Percentiles rank a stretch among this genome's conserved stretches.
Conservation (phyloP, 2,113 vertebrate genomes). For the Orycteropus afer region DNA sequence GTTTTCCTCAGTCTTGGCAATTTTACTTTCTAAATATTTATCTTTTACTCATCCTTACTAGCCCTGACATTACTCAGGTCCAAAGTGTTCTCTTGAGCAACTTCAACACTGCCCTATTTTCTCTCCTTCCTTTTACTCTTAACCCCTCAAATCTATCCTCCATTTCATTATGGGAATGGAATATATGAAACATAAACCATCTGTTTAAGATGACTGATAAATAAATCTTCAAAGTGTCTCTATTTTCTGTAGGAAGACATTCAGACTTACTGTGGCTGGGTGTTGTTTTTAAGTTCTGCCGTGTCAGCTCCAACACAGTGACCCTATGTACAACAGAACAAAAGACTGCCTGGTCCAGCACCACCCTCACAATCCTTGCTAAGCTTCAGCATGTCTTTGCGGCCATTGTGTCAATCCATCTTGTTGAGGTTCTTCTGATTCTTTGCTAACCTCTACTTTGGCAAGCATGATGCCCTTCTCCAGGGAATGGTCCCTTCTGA, state of each 20-base stretch:
- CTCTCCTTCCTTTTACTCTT: not conserved
- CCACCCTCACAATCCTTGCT: too few species aligned
- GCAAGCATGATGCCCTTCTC: too few species aligned
- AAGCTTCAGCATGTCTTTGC: too few species aligned
- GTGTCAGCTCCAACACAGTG: too few species aligned
- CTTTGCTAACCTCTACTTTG: too few species aligned
- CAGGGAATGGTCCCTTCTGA: too few species aligned
- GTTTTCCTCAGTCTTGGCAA: not conserved
- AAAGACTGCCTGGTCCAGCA: too few species aligned
- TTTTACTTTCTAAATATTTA: not conserved
- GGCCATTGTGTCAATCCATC: too few species aligned
- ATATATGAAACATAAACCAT: not conserved
- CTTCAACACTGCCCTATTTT: not conserved
- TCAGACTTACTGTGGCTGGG: too few species aligned
- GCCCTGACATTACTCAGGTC: not conserved
- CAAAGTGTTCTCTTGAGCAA: not conserved
- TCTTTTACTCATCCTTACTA: not conserved
- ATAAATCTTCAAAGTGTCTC: not conserved
- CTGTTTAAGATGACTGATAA: not conserved
- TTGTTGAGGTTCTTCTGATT: too few species aligned
- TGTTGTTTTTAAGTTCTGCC: too few species aligned
- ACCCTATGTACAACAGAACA: too few species aligned
- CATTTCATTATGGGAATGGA: fast-evolving
- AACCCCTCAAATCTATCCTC: not conserved
- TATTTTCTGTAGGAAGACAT: not conserved